These are phyloP conservation scores for Pelagia noctiluca DNA, from an alignment of 30 jellyfish, hydroid and myxozoan genomes.

Conservation along the genomic window DNA sequence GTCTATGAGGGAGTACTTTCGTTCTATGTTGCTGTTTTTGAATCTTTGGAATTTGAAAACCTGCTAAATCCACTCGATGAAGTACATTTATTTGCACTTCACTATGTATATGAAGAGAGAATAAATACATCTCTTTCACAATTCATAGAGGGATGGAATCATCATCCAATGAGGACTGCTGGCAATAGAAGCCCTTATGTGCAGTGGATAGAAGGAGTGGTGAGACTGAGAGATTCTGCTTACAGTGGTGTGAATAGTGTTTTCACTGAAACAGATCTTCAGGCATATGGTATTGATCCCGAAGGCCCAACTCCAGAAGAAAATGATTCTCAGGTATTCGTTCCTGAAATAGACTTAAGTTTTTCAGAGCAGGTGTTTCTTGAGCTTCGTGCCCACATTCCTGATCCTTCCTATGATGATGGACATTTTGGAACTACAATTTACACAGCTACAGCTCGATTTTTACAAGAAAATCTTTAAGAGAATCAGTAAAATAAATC, in stretches of 20 bases:
- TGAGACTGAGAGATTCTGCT: neutral
- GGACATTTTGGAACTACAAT: neutral
- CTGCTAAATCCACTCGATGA: neutral
- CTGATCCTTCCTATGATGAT: constrained; percentile 8
- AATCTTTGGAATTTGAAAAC: neutral
- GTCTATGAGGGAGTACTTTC: neutral
- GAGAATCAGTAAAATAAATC: neutral
- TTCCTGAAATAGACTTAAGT: constrained; percentile 8
- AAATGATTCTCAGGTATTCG: constrained; percentile 19
- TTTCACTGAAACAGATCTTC: neutral
- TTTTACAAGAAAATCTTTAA: neutral
- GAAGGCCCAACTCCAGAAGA: constrained; percentile 11
- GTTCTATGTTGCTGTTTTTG: neutral
- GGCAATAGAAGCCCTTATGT: constrained; percentile 19
- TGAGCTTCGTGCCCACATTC: neutral
- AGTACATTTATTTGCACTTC: too few species aligned
- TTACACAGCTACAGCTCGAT: neutral
- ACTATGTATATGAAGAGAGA: too few species aligned
- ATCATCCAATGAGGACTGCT: constrained; percentile 15
- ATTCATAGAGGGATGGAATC: constrained; percentile 8
- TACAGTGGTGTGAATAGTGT: neutral
- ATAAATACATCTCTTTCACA: constrained; percentile 5
- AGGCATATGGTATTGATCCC: neutral
- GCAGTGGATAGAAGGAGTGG: constrained; percentile 22
- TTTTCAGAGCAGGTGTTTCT: neutral